Percentiles rank a stretch among this genome's conserved stretches.
phyloP scores from a whole-genome alignment of 2,888 invertebrate species.

The Erebia ligea region DNA sequence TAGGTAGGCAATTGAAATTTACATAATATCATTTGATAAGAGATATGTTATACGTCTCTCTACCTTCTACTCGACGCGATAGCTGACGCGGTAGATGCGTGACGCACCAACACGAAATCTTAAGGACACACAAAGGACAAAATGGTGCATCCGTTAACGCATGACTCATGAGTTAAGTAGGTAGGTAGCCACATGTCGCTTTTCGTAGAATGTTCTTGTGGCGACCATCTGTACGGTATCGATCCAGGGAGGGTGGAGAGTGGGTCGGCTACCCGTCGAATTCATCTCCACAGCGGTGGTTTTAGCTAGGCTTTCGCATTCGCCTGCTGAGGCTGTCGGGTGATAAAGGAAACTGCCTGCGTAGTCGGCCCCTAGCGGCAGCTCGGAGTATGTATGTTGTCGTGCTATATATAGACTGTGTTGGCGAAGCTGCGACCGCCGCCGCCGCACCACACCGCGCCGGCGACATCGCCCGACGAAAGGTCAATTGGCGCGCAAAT shows the following conservation, averaged over 20 bases:
- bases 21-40: conserved; percentile 6
- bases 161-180: conserved; percentile 16
- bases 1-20: background rate
- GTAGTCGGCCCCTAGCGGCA: conserved; percentile 78
- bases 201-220: conserved; percentile 46
- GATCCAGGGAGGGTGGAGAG: conserved; percentile 77
- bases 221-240: conserved; percentile 79
- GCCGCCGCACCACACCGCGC: conserved; percentile 54
- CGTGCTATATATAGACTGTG: conserved; percentile 79
- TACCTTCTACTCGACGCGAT: background rate
- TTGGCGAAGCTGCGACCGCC: conserved; percentile 69
- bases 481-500: conserved; percentile 83
- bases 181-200: conserved; percentile 32
- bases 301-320: conserved; percentile 72
- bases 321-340: conserved; percentile 79
- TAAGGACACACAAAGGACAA: conserved; percentile 9
- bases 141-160: conserved; percentile 11
- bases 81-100: background rate
- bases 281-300: conserved; percentile 68
- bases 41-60: background rate
- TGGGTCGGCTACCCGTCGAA: conserved; percentile 78
- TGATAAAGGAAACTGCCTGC: conserved; percentile 81
- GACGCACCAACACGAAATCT: background rate
- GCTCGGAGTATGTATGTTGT: conserved; percentile 75
- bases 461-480: conserved; percentile 76